These are phyloP conservation scores for Saimiri boliviensis DNA, from an alignment of 2,113 vertebrate species.

Conservation along the genomic window DNA sequence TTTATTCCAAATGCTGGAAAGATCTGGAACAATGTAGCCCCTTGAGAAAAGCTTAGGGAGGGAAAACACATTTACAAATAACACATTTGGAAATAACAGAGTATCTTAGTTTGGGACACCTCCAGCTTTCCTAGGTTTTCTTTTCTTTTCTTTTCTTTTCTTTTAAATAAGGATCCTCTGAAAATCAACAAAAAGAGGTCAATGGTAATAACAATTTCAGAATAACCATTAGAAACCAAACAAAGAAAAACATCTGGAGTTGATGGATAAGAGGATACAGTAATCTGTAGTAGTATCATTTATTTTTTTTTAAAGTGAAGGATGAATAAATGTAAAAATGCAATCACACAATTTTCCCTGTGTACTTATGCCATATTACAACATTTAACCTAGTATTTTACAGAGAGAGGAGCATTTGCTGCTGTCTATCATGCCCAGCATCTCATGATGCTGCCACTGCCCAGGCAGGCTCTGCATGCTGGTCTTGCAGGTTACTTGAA, in stretches of 20 bases:
- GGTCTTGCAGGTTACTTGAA: neutral
- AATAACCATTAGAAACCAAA: constrained; percentile 42
- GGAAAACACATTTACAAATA: constrained; percentile 55
- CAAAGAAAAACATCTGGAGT: constrained; percentile 1
- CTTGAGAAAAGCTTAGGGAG: constrained; percentile 34
- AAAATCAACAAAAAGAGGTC: constrained; percentile 50
- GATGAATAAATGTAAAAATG: neutral
- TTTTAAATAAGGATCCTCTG: constrained; percentile 18
- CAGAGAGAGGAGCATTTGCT: accelerated
- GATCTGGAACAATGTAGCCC: neutral
- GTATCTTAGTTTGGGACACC: neutral
- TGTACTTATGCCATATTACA: neutral
- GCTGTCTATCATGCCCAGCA: accelerated
- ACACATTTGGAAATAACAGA: constrained; percentile 67
- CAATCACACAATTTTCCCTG: neutral
- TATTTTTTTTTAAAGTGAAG: neutral
- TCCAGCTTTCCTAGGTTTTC: constrained; percentile 44
- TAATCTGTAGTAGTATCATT: neutral
- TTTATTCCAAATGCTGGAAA: constrained; percentile 30
- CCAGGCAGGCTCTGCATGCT: no score
- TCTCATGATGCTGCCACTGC: neutral
- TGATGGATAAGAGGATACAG: neutral
- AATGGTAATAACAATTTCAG: constrained; percentile 12
- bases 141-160: neutral
- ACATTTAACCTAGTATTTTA: no score